These are phyloP conservation scores for Campaea margaritaria DNA, from an alignment of 2,888 invertebrate species.

Conservation along the genomic window DNA sequence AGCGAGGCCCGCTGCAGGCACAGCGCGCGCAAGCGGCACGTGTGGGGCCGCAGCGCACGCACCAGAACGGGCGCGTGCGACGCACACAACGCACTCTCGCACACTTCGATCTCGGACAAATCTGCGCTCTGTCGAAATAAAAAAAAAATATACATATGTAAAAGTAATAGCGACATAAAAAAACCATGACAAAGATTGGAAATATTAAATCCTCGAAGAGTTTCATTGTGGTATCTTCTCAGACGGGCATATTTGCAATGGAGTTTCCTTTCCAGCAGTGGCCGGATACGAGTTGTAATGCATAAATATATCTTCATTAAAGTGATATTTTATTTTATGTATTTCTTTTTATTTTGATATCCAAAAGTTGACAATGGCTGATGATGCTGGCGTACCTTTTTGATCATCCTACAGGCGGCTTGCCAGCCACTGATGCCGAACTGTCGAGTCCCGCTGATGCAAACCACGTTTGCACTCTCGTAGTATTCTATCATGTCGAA, in stretches of 20 bases:
- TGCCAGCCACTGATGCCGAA: slow-evolving; percentile 94
- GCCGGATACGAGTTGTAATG: too few relatives aligned
- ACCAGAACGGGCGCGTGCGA: slow-evolving; percentile 89
- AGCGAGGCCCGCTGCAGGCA: slow-evolving; percentile 92
- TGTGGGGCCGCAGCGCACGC: slow-evolving; percentile 87
- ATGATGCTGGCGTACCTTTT: slow-evolving; percentile 84
- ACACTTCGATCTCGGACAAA: slow-evolving; percentile 87
- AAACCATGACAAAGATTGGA: too few relatives aligned
- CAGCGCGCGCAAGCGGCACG: slow-evolving; percentile 89
- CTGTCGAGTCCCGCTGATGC: slow-evolving; percentile 90
- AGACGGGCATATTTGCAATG: too few relatives aligned
- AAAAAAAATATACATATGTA: background rate
- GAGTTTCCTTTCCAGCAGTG: too few relatives aligned
- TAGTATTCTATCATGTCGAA: slow-evolving; percentile 98
- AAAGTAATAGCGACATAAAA: too few relatives aligned
- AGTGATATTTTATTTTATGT: too few relatives aligned
- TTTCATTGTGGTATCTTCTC: too few relatives aligned
- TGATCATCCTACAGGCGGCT: slow-evolving; percentile 91
- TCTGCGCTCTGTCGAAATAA: slow-evolving; percentile 85
- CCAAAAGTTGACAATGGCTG: too few relatives aligned
- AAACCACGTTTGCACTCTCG: slow-evolving; percentile 90
- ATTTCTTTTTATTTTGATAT: too few relatives aligned
- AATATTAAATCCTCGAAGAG: too few relatives aligned
- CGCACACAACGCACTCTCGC: slow-evolving; percentile 87
- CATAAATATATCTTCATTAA: too few relatives aligned